These are phyloP conservation scores for Lissocephala sabroskyi DNA, from an alignment of 2,888 invertebrate genomes.

Conservation along the genomic window DNA sequence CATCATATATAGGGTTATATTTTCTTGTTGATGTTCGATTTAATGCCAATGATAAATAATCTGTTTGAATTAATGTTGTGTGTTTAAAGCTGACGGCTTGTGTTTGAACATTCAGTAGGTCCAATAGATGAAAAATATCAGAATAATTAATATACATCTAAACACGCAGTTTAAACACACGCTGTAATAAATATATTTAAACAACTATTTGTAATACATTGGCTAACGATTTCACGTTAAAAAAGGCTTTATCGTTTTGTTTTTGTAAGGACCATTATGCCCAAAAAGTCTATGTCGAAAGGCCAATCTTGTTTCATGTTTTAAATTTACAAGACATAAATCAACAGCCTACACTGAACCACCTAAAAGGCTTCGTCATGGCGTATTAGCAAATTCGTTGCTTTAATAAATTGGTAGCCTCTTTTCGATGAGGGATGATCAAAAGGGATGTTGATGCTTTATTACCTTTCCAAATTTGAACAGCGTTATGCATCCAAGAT, in stretches of 20 bases:
- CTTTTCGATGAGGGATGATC: slow-evolving; percentile 26
- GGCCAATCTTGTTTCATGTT: not conserved
- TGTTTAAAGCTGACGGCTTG: too few species aligned
- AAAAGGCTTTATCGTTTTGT: slow-evolving; percentile 22
- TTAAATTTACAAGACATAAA: slow-evolving; percentile 27
- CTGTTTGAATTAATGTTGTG: too few species aligned
- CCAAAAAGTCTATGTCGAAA: not conserved
- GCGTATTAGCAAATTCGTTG: slow-evolving; percentile 30
- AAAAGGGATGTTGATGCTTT: slow-evolving; percentile 29
- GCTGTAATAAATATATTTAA: too few species aligned
- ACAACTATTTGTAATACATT: too few species aligned
- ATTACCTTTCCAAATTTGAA: not conserved
- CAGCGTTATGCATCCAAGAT: slow-evolving; percentile 24
- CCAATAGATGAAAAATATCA: too few species aligned
- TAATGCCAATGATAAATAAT: too few species aligned
- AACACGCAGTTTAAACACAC: too few species aligned
- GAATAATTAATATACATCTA: too few species aligned
- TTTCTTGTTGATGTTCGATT: too few species aligned
- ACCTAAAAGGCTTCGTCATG: slow-evolving; percentile 45
- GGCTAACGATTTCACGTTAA: too few species aligned
- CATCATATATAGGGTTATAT: too few species aligned
- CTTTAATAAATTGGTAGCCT: slow-evolving; percentile 43
- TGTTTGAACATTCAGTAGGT: too few species aligned
- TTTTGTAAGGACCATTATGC: slow-evolving; percentile 15
- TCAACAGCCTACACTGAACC: slow-evolving; percentile 23